Base-by-base conservation (phyloP, 2,797 vertebrate genomes). In the Rhinichthys osculus region DNA sequence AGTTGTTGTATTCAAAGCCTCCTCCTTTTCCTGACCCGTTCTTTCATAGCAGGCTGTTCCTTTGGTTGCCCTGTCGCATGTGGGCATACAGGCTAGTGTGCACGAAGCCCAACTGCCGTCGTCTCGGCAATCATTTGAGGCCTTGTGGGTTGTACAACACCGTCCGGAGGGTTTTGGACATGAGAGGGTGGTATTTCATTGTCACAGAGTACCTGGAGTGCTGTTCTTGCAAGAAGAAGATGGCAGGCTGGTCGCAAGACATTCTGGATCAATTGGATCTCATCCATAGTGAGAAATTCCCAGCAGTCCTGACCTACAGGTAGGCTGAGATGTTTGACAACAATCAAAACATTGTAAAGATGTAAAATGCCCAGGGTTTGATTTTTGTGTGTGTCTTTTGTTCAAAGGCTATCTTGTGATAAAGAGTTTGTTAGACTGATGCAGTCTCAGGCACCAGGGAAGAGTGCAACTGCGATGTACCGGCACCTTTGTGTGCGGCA, bases 111-210 rank as follows among this genome's bases (percentile, higher is more conserved):
- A 42, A 35, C 30, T 70, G 59, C 10, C 84, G 57, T 21, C 83
- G 72, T 27, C 52, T 66, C 0, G 67, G 82, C 19, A 80, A 78
- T 62, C 21, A 62, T 83, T 83, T 83, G 40, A 83, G n/a, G 11
- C 27, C 40, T 35, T 42, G 81, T 17, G 82, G 81, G 27, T 19
- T 83, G 16, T 73, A 79, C 40, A 27, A 67, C 30, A 78, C 35
- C 3, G 71, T 84, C 80, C 67, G 71, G 33, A 71, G 35, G 38
- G 76, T 83, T 47, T 54, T 84, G 44, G 78, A 76, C 78, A 57
- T 52, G 9, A 74, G 17, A 0, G 79, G 86, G n/a, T 87, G 86
- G 86, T 87, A 84, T 69, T 84, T 57, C 44, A 87, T 88, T 78
- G 79, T 19, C 3, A 81, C 87, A 9, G 82, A 86, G 33, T 73